Evolutionary conservation across 2,888 invertebrate genomes (phyloP).

Genomic region (Eupelmus urozonus): DNA sequence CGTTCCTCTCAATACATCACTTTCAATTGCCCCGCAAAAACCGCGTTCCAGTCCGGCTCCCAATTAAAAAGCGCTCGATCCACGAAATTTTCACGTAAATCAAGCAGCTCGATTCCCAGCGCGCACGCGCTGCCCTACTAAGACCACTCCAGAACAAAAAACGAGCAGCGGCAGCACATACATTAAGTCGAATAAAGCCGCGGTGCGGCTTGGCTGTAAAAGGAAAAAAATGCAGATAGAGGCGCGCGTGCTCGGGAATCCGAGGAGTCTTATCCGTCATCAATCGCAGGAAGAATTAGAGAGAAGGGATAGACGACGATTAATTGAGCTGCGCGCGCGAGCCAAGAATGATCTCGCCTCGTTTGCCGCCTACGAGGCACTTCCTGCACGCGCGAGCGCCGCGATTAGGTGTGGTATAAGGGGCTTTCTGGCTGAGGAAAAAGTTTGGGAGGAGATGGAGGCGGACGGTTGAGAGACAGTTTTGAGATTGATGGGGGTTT

Average conservation of each 20-base stretch:
- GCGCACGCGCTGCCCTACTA: not conserved
- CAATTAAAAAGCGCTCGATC: too few species aligned
- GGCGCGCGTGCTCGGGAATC: not conserved
- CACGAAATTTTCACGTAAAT: too few species aligned
- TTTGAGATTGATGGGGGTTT: too few species aligned
- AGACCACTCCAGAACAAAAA: not conserved
- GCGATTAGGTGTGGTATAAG: not conserved
- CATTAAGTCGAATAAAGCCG: not conserved
- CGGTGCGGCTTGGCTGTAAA: not conserved
- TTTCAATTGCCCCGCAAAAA: too few species aligned
- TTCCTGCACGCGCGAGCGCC: constrained; percentile 38
- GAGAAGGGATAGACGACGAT: not conserved
- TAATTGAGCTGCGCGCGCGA: constrained; percentile 29
- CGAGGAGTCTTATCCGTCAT: constrained; percentile 15
- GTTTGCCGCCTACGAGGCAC: constrained; percentile 30
- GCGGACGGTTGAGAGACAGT: too few species aligned
- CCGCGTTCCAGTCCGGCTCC: too few species aligned
- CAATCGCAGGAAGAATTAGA: not conserved
- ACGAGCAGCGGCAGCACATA: not conserved
- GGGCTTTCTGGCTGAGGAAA: not conserved
- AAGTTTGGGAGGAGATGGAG: too few species aligned
- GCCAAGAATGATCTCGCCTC: constrained; percentile 23
- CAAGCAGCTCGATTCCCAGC: too few species aligned
- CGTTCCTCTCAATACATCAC: too few species aligned
- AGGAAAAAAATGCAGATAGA: constrained; percentile 1